Percentiles rank a stretch among this genome's conserved stretches.
phyloP scores from a whole-genome alignment of 2,797 vertebrate species.

The Ctenopoma kingsleyae region DNA sequence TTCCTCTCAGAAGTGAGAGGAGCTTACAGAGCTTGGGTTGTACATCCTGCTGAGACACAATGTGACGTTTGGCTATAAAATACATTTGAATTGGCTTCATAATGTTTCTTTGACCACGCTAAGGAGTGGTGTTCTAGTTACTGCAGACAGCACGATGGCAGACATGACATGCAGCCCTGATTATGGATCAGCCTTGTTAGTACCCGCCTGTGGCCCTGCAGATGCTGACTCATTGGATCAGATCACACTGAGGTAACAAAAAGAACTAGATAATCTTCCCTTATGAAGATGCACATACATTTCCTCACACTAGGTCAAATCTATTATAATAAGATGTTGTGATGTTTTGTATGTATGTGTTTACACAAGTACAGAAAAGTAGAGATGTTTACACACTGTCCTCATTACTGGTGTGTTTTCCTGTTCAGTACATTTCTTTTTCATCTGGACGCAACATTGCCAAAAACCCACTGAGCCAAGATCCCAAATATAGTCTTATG shows the following conservation, averaged over 20 bases:
- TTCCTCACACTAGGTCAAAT: constrained; percentile 12
- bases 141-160: constrained; percentile 36
- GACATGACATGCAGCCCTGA: constrained; percentile 49
- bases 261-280: constrained; percentile 31
- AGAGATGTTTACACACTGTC: constrained; percentile 3
- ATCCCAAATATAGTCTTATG: constrained; percentile 44
- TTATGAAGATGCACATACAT: constrained; percentile 16
- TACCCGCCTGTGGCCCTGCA: constrained; percentile 44
- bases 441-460: constrained; percentile 29
- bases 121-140: constrained; percentile 18
- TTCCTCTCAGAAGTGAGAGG: constrained; percentile 13
- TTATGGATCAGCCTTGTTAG: constrained; percentile 62
- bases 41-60: constrained; percentile 20
- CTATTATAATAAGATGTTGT: constrained; percentile 3
- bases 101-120: constrained; percentile 27
- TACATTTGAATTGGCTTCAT: constrained; percentile 23
- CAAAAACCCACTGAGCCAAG: constrained; percentile 42
- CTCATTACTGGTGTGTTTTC: constrained; percentile 1
- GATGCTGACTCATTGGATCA: constrained; percentile 55
- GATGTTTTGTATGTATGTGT: background rate
- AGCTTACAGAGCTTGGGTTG: constrained; percentile 1
- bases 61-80: constrained; percentile 26
- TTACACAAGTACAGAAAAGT: background rate
- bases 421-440: constrained; percentile 8
- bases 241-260: constrained; percentile 43